phyloP scores from a whole-genome alignment of 2,113 vertebrate species.

The Rousettus leschenaultii region DNA sequence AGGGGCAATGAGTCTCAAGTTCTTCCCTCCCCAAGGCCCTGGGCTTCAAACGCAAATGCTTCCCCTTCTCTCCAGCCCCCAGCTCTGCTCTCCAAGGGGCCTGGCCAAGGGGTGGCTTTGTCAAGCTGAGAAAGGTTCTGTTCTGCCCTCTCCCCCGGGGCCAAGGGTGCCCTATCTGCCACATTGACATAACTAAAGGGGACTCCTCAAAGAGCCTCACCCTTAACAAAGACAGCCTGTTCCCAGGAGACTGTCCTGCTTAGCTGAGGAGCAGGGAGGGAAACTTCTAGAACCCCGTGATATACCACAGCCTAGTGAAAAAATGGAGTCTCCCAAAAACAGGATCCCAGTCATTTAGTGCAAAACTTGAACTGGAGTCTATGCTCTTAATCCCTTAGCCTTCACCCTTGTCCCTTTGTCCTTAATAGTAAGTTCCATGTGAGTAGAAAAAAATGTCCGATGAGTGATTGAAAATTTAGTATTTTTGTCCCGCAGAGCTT shows the following conservation, averaged over 20 bases:
- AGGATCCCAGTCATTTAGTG: neutral
- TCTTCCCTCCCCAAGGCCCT: neutral
- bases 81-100: neutral
- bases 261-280: neutral
- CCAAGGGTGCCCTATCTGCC: neutral
- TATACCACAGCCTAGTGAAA: neutral
- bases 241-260: neutral
- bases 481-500: neutral
- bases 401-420: neutral
- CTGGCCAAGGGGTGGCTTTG: neutral
- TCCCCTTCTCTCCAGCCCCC: neutral
- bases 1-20: neutral
- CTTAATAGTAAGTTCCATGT: neutral
- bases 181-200: conserved; percentile 58
- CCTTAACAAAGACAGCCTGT: conserved; percentile 45
- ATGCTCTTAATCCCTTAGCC: neutral
- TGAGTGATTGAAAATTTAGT: neutral
- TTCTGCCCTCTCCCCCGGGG: neutral
- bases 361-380: neutral
- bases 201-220: conserved; percentile 11
- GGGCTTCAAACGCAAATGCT: neutral
- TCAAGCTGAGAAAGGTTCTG: neutral
- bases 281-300: conserved; percentile 14
- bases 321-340: neutral
- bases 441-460: neutral